Base-by-base conservation (phyloP, 2,888 invertebrate species). In the Abrostola tripartita region DNA sequence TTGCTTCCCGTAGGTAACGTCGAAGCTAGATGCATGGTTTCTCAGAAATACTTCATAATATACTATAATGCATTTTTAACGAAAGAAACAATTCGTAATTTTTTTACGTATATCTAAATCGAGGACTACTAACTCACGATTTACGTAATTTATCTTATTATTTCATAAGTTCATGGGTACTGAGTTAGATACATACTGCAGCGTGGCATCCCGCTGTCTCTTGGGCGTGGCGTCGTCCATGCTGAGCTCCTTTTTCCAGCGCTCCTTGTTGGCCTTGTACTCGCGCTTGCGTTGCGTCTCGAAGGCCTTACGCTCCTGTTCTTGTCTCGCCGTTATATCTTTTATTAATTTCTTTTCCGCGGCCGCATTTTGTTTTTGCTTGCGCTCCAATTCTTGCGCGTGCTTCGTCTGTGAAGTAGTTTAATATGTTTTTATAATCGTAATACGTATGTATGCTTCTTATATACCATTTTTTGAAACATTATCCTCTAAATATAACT, bases 201-300 rank as follows among this genome's bases (percentile, higher is more conserved):
- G 95, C 65, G 98, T 98, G 72, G 98, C 97, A 88, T 98, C 98
- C 77, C 98, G 95, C 92, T 98, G 98, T 84, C 98, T 95, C 93
- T 98, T 98, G 60, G 98, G 98, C 83, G 98, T 98, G 61, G 98
- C 97, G 90, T 98, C 98, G 88, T 98, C 98, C 95, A 98, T 97
- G 52, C 98, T 98, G 74, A 98, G 95, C 88, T 98, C 98, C 82
- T 97, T 96, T 96, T 99, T 99, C 97, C 99, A 98, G 81, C 98
- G 95, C 88, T 99, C 99, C 94, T 99, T 99, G 90, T 98, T 99
- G 56, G 97, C 97, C 95, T 98, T 98, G 95, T 99, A 99, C 93
- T 99, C 99, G 91, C 98, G 98, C 95, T 99, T 98, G 94, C 99
- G 98, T 88, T 98, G 98, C 79, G 97, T 95, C 88, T 98, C 98